Evolutionary conservation across 2,797 vertebrate genomes (phyloP), one percentile per base, ranked within the genome.

Genomic region (Aselliscus stoliczkanus): DNA sequence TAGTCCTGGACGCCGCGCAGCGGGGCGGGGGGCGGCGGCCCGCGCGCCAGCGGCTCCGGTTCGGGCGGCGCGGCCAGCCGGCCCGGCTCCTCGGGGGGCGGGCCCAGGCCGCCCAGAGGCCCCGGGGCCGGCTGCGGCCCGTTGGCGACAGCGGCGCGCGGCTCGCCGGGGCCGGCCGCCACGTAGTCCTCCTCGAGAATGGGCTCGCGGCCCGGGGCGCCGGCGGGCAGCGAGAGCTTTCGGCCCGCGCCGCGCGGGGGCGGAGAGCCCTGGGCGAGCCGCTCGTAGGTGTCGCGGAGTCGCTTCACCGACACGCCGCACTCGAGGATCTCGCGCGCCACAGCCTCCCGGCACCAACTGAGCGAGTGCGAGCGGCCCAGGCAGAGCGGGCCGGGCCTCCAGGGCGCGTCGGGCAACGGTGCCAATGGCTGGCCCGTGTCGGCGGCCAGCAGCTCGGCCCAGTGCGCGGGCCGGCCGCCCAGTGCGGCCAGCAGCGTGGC

Each of bases 241-340:
- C 97, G 98, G 39, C 75, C 89, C 91, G 97, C 96, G 87, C 96
- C 85, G 87, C 97, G 90, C 47, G 98, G 73, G 79, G 97, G 94
- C 27, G 75, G 93, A 27, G 98, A 97, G 11, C 93, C 95, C 81
- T 97, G 98, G 94, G 96, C 98, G 4, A 98, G 98, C 86, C 98
- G 98, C 98, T 99, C 99, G 29, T 99, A 99, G 97, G 99, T 99
- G 85, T 99, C 99, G 87, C 99, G 99, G 72, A 99, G 99, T 95
- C 98, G 99, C 97, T 98, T 99, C 77, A 99, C 99, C 0, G 99
- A 99, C 83, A 99, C 99, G 0, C 99, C 99, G 54, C 98, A 99
- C 96, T 99, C 99, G 95, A 99, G 98, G 95, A 99, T 99, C 98
- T 99, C 99, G 0, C 98, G 99, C 92, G 98, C 99, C 87, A 99